Evolutionary conservation across 2,113 vertebrate genomes (phyloP).

Genomic region (Cromileptes altivelis): DNA sequence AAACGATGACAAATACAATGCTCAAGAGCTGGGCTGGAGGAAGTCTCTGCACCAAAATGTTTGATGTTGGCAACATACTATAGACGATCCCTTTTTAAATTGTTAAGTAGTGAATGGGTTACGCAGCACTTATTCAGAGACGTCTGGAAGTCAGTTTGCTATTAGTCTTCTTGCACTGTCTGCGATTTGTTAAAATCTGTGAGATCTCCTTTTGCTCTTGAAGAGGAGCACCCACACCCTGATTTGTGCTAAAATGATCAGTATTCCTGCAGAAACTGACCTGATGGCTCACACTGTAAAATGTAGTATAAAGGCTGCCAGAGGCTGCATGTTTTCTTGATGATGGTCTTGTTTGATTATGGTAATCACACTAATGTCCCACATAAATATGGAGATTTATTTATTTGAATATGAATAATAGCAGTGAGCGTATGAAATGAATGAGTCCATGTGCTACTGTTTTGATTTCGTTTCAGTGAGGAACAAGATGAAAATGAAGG

Average conservation of each 20-base stretch:
- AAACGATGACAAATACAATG: no score
- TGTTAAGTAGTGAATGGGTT: no score
- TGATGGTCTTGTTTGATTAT: slow-evolving; percentile 23
- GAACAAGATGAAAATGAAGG: slow-evolving; percentile 24
- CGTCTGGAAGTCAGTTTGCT: neutral
- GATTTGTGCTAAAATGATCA: neutral
- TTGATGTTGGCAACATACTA: no score
- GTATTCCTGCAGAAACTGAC: neutral
- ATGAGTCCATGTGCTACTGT: neutral
- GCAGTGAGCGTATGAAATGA: neutral
- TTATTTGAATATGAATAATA: slow-evolving; percentile 9
- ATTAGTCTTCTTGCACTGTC: neutral
- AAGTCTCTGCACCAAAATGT: no score
- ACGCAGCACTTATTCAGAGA: neutral
- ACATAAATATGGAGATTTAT: slow-evolving; percentile 16
- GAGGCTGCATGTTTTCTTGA: slow-evolving; percentile 10
- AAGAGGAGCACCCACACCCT: neutral
- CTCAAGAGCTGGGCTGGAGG: no score
- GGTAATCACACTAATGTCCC: slow-evolving; percentile 20
- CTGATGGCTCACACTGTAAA: slow-evolving; percentile 4
- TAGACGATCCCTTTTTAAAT: no score
- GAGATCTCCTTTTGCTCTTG: neutral
- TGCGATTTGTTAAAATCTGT: neutral
- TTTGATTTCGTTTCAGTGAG: slow-evolving; percentile 19
- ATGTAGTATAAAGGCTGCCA: neutral